These are phyloP conservation scores for Epinephelus cyanopodus DNA, from an alignment of 2,113 vertebrate genomes.

Conservation along the genomic window DNA sequence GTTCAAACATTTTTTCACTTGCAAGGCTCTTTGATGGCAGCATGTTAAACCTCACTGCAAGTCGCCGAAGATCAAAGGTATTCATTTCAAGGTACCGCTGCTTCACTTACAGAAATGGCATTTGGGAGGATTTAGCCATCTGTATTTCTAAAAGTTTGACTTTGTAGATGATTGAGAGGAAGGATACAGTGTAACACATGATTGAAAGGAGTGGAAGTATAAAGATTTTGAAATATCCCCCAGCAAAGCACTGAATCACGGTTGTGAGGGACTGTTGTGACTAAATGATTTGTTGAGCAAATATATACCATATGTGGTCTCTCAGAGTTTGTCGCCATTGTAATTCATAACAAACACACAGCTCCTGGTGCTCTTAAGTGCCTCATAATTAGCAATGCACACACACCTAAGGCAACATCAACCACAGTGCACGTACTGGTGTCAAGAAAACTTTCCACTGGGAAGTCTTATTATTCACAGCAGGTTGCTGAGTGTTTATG, in stretches of 20 bases:
- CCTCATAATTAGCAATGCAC: background rate
- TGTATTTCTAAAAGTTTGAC: slow-evolving; percentile 19
- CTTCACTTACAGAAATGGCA: slow-evolving; percentile 26
- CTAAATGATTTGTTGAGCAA: slow-evolving; percentile 4
- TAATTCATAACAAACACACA: slow-evolving; percentile 4
- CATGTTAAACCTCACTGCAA: slow-evolving; percentile 25
- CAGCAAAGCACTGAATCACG: background rate
- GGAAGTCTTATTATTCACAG: slow-evolving; percentile 61
- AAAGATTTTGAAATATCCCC: background rate
- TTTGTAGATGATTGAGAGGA: slow-evolving; percentile 25
- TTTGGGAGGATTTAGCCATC: slow-evolving; percentile 18
- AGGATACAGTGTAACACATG: slow-evolving; percentile 8
- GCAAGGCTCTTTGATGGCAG: slow-evolving; percentile 27
- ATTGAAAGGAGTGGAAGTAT: background rate
- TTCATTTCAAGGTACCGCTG: slow-evolving; percentile 21
- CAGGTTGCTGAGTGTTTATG: slow-evolving; percentile 48
- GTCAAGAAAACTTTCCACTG: slow-evolving; percentile 31
- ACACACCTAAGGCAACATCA: background rate
- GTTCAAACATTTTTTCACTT: slow-evolving; percentile 26
- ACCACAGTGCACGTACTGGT: background rate
- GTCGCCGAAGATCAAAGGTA: slow-evolving; percentile 38
- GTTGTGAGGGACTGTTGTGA: background rate
- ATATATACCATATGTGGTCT: background rate
- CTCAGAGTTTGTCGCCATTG: background rate
- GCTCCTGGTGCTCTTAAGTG: background rate